Percentiles rank a stretch among this genome's conserved stretches.
Evolutionary conservation across 2,113 vertebrate species (phyloP).

Genomic region (Notiomystis cincta): DNA sequence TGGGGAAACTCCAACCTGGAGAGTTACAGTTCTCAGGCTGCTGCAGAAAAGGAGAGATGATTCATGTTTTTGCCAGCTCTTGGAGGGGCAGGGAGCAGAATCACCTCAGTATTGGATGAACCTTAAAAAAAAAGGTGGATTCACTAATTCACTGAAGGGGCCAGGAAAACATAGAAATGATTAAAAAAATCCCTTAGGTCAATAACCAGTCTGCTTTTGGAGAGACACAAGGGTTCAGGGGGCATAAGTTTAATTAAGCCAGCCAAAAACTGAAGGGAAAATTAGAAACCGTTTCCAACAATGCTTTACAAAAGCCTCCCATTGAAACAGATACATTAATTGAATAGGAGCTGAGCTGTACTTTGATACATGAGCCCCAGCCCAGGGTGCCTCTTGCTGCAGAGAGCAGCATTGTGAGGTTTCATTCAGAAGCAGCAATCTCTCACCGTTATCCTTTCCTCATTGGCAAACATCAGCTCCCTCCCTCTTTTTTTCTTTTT

Average conservation of each 20-base stretch:
- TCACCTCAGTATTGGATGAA: not conserved
- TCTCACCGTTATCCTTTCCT: slow-evolving; percentile 29
- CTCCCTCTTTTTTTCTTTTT: not conserved
- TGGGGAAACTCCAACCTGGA: not conserved
- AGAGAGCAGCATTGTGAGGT: slow-evolving; percentile 19
- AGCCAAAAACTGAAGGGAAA: slow-evolving; percentile 53
- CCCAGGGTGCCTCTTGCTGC: slow-evolving; percentile 3
- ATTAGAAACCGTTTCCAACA: slow-evolving; percentile 45
- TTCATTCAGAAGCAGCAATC: slow-evolving; percentile 43
- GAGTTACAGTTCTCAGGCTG: not conserved
- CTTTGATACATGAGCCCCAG: slow-evolving; percentile 46
- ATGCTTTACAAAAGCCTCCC: slow-evolving; percentile 24
- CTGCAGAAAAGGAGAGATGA: not conserved
- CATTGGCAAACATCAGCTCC: slow-evolving; percentile 8
- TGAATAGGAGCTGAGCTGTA: slow-evolving; percentile 30
- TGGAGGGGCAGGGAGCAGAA: not conserved
- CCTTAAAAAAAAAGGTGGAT: not conserved
- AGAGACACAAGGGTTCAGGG: not conserved
- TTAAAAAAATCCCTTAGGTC: slow-evolving; percentile 33
- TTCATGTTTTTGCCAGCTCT: not conserved
- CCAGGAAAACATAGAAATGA: slow-evolving; percentile 5
- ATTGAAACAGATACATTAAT: slow-evolving; percentile 43
- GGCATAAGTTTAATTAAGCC: slow-evolving; percentile 50
- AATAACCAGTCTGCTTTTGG: not conserved
- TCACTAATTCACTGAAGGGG: not conserved